Evolutionary conservation across 2,797 vertebrate genomes (phyloP).

Genomic region (Eremophila alpestris): DNA sequence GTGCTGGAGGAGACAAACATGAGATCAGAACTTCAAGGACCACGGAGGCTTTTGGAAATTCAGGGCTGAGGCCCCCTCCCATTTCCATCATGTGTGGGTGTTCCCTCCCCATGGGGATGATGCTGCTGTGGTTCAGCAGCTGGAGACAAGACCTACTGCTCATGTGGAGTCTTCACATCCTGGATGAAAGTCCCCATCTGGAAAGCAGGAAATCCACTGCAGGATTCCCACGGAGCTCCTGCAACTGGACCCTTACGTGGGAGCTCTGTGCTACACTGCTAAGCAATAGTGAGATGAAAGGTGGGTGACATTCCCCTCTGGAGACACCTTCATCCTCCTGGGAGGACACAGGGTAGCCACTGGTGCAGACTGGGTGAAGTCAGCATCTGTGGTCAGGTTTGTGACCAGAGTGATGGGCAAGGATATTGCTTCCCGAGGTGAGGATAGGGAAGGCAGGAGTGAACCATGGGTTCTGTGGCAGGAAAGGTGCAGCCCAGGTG

Average conservation of each 20-base stretch:
- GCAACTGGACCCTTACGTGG: background rate
- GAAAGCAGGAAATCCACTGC: background rate
- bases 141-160: background rate
- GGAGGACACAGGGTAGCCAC: background rate
- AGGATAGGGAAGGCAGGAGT: background rate
- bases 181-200: background rate
- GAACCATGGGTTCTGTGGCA: rapidly evolving
- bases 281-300: background rate
- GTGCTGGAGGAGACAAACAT: background rate
- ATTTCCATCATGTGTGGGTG: background rate
- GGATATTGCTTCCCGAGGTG: background rate
- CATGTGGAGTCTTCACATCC: background rate
- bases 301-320: background rate
- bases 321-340: background rate
- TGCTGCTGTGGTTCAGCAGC: background rate
- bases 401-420: background rate
- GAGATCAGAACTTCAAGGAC: background rate
- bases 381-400: background rate
- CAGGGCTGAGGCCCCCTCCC: background rate
- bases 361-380: background rate
- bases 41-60: background rate
- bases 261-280: background rate
- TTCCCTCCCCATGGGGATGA: rapidly evolving
- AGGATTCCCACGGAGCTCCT: background rate
- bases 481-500: background rate